Evolutionary conservation across 2,888 invertebrate genomes (phyloP), one percentile per base, ranked within the genome.

Genomic region (Parnassius smintheus): DNA sequence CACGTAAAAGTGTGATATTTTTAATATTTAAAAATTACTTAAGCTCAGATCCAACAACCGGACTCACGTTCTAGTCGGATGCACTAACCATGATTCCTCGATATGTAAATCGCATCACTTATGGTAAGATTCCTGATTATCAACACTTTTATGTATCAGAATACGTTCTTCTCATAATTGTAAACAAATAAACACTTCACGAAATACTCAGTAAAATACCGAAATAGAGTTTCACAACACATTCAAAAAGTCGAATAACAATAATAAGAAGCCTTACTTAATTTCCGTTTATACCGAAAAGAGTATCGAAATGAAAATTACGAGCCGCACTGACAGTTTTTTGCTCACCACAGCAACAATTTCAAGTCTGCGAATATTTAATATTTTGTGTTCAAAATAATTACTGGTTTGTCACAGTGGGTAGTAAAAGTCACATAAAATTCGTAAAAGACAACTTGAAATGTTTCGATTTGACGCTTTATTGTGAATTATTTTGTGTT

Each of bases 381-480:
- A 72, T 68, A 73, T 75, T 74, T 75, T 77, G 72, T 35, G 69
- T 72, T 65, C 72, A 60, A 57, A 67, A 73, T 78, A 75, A 78
- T 77, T 77, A 75, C 72, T 68, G 70, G 68, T 71, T 75, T 73
- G 72, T 75, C 74, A 70, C 73, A 74, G 70, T 68, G 74, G 66
- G 69, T 65, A 65, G 69, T 68, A 67, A 70, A 66, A 57, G 72
- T 72, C 71, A 61, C 62, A 73, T 78, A 79, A 77, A 76, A 72
- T 70, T 62, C 69, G 70, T 68, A 70, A 75, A 71, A 71, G 66
- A 75, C 68, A 70, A 71, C 67, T 64, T 65, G 62, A 58, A 42
- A 52, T 59, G 49, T 69, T 67, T 66, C 35, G 57, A 61, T 71
- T 67, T 74, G 75, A 66, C 72, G 72, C 67, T 60, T 73, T 71